Evolutionary conservation across 1,140 invertebrate species (phyloP).

Genomic region (Hydropsyche tenuis): DNA sequence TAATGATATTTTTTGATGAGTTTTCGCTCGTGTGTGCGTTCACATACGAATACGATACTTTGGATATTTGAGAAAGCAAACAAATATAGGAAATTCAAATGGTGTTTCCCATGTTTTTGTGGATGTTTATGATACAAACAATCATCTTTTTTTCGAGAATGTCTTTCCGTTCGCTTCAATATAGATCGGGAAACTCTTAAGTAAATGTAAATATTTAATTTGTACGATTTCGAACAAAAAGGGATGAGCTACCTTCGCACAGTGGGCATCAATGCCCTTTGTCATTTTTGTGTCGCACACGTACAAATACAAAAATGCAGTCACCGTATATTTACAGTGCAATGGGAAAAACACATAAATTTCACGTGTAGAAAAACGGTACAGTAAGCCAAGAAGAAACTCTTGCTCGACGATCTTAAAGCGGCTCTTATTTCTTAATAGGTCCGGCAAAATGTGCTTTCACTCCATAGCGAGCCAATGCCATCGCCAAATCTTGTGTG

Average conservation of each 20-base stretch:
- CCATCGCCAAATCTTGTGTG: constrained; percentile 4
- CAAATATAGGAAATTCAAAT: constrained; percentile 33
- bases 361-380: constrained; percentile 2
- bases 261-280: constrained; percentile 20
- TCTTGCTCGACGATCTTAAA: background rate
- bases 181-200: constrained; percentile 39
- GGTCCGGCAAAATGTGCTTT: background rate
- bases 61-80: constrained; percentile 37
- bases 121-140: constrained; percentile 41
- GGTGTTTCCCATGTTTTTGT: constrained; percentile 39
- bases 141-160: constrained; percentile 19
- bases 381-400: background rate
- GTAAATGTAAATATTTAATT: constrained; percentile 49
- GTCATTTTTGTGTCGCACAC: constrained; percentile 10
- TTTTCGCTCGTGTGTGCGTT: background rate
- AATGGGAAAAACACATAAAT: constrained; percentile 22
- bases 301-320: background rate
- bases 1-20: background rate
- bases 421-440: constrained; percentile 3
- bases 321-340: no score
- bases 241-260: constrained; percentile 43
- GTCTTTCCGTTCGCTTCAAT: constrained; percentile 10
- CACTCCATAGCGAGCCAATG: constrained; percentile 12
- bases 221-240: constrained; percentile 36
- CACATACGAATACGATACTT: constrained; percentile 23